These are phyloP conservation scores for Oxyura jamaicensis DNA, from an alignment of 2,113 vertebrate genomes.

Conservation along the genomic window DNA sequence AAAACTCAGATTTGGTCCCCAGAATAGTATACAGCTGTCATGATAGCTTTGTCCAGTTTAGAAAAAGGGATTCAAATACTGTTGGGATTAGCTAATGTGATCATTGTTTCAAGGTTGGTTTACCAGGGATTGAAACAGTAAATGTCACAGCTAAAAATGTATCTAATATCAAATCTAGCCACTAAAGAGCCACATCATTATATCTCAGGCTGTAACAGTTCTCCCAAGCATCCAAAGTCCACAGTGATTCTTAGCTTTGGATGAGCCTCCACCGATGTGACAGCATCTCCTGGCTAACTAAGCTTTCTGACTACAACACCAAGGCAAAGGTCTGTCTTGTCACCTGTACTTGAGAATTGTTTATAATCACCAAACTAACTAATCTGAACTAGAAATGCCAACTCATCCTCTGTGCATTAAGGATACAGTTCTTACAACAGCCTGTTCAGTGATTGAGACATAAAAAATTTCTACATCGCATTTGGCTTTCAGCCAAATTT, in stretches of 20 bases:
- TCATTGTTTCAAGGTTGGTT: neutral
- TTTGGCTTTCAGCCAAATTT: neutral
- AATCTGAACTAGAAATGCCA: neutral
- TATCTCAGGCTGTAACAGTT: neutral
- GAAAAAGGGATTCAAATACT: neutral
- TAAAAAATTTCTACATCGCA: neutral
- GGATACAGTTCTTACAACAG: neutral
- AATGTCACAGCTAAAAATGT: neutral
- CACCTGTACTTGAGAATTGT: neutral
- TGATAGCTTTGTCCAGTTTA: neutral
- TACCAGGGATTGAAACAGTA: neutral
- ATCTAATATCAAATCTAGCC: neutral
- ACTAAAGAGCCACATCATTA: neutral
- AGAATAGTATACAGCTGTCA: neutral
- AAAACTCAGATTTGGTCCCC: neutral
- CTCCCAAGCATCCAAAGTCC: neutral
- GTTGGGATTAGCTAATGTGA: neutral
- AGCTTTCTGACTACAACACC: neutral
- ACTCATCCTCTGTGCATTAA: neutral
- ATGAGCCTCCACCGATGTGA: neutral
- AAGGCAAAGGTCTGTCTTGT: neutral
- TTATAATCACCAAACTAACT: neutral
- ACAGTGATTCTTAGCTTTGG: neutral
- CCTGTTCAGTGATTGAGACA: rapidly evolving
- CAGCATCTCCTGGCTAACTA: neutral